These are phyloP conservation scores for Xyliphius kryptos DNA, from an alignment of 2,113 vertebrate species.

Conservation along the genomic window DNA sequence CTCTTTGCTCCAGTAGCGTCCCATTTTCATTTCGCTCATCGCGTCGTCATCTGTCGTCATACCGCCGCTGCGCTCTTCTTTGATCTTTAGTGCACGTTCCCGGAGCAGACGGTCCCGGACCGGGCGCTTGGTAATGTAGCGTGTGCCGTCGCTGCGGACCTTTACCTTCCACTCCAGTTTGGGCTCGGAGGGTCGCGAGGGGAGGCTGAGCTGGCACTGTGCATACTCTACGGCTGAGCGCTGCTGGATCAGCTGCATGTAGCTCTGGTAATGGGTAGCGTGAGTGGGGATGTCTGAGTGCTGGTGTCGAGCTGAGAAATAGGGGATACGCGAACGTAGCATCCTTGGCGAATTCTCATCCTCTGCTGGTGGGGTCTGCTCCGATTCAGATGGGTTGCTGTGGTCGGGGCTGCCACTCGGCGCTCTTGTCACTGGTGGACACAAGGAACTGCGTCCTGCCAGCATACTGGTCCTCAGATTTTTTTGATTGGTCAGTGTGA, in stretches of 20 bases:
- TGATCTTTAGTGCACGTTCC: constrained; percentile 93
- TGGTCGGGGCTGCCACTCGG: constrained; percentile 64
- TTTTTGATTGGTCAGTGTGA: constrained; percentile 85
- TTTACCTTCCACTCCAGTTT: constrained; percentile 98
- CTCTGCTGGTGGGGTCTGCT: constrained; percentile 58
- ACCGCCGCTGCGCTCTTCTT: constrained; percentile 86
- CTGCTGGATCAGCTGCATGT: constrained; percentile 94
- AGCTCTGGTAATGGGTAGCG: constrained; percentile 92
- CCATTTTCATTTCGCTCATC: constrained; percentile 97
- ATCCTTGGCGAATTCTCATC: constrained; percentile 50
- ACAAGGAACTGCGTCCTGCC: constrained; percentile 35
- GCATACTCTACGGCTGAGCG: constrained; percentile 88
- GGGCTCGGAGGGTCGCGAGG: constrained; percentile 70
- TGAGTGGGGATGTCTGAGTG: constrained; percentile 80
- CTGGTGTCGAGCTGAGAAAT: constrained; percentile 82
- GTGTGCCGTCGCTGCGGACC: constrained; percentile 85
- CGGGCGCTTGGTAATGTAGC: constrained; percentile 93
- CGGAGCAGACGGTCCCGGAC: constrained; percentile 88
- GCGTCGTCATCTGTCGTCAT: constrained; percentile 94
- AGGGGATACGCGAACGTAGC: constrained; percentile 61
- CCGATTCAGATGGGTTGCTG: constrained; percentile 55
- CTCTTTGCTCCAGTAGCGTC: constrained; percentile 95
- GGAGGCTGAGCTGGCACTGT: constrained; percentile 88
- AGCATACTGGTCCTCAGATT: constrained; percentile 71
- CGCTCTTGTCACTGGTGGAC: constrained; percentile 52